phyloP scores from a whole-genome alignment of 1,140 invertebrate species.

The Lordiphosa stackelbergi region DNA sequence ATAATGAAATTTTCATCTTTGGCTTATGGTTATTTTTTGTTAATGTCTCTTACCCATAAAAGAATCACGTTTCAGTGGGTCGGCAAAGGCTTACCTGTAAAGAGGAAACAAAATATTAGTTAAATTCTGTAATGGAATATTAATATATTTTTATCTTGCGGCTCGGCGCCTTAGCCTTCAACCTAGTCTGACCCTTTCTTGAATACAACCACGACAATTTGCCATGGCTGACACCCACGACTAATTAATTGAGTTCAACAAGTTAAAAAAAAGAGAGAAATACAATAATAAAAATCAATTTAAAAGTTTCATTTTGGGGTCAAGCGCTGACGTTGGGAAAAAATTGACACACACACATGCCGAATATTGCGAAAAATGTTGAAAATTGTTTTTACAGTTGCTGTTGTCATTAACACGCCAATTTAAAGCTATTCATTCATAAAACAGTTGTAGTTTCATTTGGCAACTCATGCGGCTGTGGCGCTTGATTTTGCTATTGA shows the following conservation, averaged over 20 bases:
- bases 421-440: slow-evolving; percentile 69
- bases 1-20: slow-evolving; percentile 55
- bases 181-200: slow-evolving; percentile 1
- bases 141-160: too few relatives aligned
- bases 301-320: slow-evolving; percentile 59
- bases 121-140: too few relatives aligned
- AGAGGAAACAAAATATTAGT: slow-evolving; percentile 8
- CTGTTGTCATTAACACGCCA: slow-evolving; percentile 46
- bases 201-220: slow-evolving; percentile 35
- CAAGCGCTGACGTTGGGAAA: slow-evolving; percentile 55
- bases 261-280: slow-evolving; percentile 44
- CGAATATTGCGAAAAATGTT: slow-evolving; percentile 54
- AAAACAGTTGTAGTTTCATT: slow-evolving; percentile 55
- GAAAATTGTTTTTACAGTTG: slow-evolving; percentile 48
- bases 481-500: slow-evolving; percentile 40
- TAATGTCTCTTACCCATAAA: slow-evolving; percentile 16
- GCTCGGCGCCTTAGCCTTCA: slow-evolving; percentile 4
- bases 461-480: slow-evolving; percentile 51
- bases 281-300: slow-evolving; percentile 69
- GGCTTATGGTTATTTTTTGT: slow-evolving; percentile 32
- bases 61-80: slow-evolving; percentile 1
- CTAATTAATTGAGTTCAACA: slow-evolving; percentile 73
- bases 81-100: slow-evolving; percentile 39
- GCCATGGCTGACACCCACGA: slow-evolving; percentile 58
- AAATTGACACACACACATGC: neutral